Percentiles rank a stretch among this genome's conserved stretches.
Conservation (phyloP, 2,113 vertebrate genomes). For the Scophthalmus maximus region DNA sequence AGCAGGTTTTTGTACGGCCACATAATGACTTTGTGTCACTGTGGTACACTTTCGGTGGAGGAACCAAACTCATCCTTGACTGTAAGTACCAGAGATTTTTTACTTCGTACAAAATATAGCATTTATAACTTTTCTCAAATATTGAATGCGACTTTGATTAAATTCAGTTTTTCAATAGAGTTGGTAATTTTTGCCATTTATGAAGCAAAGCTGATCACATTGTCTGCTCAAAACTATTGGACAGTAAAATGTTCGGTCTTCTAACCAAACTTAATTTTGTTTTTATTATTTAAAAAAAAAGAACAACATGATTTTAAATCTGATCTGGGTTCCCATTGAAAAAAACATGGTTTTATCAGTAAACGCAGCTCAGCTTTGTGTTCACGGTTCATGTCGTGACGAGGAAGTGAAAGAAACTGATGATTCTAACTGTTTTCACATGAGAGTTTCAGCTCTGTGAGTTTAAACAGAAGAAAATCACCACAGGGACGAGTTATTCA, state of each 20-base stretch:
- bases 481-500: no score
- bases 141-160: background rate
- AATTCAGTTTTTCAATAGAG: background rate
- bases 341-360: no score
- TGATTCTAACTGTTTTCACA: background rate
- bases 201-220: background rate
- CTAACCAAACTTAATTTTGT: no score
- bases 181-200: background rate
- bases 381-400: conserved; percentile 35
- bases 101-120: background rate
- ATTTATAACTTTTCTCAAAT: background rate
- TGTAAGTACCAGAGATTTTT: conserved; percentile 41
- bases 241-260: no score
- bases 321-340: no score
- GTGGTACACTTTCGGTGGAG: conserved; percentile 34
- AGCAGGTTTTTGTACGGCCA: conserved; percentile 28
- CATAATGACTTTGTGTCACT: conserved; percentile 38
- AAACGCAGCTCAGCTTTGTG: conserved; percentile 4
- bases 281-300: no score
- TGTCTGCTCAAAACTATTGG: no score
- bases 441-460: no score
- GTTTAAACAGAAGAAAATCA: no score
- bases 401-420: conserved; percentile 56
- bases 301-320: no score
- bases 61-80: conserved; percentile 46